These are phyloP conservation scores for Stenolophus ochropezus DNA, from an alignment of 2,888 invertebrate genomes.

Conservation along the genomic window DNA sequence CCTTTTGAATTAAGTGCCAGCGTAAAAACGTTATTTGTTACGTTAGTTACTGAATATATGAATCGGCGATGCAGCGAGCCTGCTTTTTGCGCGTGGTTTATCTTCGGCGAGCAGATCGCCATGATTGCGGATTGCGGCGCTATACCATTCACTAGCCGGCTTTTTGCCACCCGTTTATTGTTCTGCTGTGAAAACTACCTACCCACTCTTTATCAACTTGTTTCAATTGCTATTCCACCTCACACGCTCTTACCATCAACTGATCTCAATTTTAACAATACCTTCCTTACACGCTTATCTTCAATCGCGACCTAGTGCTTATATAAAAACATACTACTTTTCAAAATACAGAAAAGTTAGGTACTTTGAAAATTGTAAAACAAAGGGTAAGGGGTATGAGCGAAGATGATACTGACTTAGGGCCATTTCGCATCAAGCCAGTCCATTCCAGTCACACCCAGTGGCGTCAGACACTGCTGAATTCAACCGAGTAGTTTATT, in stretches of 20 bases:
- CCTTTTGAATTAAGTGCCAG: conserved; percentile 59
- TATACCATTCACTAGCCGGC: conserved; percentile 18
- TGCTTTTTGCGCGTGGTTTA: conserved; percentile 47
- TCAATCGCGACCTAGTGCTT: no score
- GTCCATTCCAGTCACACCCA: not conserved
- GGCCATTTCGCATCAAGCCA: not conserved
- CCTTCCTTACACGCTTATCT: not conserved
- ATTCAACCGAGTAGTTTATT: not conserved
- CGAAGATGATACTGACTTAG: no score
- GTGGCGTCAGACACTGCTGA: not conserved
- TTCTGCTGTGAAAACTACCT: conserved; percentile 14
- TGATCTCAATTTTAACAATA: not conserved
- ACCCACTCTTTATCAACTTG: conserved; percentile 24
- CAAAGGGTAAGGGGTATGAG: no score
- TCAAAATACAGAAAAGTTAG: no score
- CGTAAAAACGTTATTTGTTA: conserved; percentile 59
- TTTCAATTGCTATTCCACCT: conserved; percentile 19
- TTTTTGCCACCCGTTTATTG: conserved; percentile 29
- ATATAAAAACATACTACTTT: no score
- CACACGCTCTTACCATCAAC: not conserved
- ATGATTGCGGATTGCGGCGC: conserved; percentile 52
- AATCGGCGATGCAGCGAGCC: conserved; percentile 33
- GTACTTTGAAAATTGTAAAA: no score
- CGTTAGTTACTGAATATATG: conserved; percentile 60
- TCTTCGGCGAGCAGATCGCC: conserved; percentile 11